Conservation (phyloP, 2,888 invertebrate species). For the Cyrtodaria siliqua region DNA sequence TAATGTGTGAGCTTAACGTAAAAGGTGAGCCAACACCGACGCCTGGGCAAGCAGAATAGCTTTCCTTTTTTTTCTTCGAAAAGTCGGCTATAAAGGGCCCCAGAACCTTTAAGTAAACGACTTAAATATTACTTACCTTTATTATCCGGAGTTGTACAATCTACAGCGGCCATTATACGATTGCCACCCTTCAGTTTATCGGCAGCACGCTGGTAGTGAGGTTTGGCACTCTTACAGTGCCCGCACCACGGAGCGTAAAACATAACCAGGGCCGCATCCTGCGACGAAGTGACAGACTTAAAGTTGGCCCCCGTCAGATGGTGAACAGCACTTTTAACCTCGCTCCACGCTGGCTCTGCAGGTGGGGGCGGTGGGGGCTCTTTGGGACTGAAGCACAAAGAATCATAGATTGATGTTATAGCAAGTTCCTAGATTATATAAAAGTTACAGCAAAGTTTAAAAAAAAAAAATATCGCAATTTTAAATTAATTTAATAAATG, state of each 20-base stretch:
- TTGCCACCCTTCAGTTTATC: constrained; percentile 88
- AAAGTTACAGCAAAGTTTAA: too few relatives aligned
- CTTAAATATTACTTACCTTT: constrained; percentile 53
- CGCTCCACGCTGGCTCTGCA: constrained; percentile 91
- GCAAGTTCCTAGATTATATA: too few relatives aligned
- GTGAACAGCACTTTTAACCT: constrained; percentile 91
- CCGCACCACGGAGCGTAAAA: constrained; percentile 98
- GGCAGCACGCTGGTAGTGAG: constrained; percentile 93
- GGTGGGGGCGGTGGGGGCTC: constrained; percentile 90
- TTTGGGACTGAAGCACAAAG: constrained; percentile 89
- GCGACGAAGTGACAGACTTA: constrained; percentile 90
- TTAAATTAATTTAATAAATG: too few relatives aligned
- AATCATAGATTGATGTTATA: too few relatives aligned
- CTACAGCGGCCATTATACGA: constrained; percentile 93
- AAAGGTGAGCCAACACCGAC: too few relatives aligned
- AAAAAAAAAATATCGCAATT: too few relatives aligned
- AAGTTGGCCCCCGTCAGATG: constrained; percentile 91
- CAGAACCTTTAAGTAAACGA: too few relatives aligned
- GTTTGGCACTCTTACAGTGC: constrained; percentile 94
- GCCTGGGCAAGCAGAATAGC: too few relatives aligned
- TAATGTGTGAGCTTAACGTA: too few relatives aligned
- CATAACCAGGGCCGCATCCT: constrained; percentile 94
- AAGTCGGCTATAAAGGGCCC: too few relatives aligned
- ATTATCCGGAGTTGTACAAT: constrained; percentile 88
- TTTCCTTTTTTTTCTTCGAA: too few relatives aligned